These are phyloP conservation scores for Petrocephalus zakoni DNA, from an alignment of 2,113 vertebrate genomes.

Conservation along the genomic window DNA sequence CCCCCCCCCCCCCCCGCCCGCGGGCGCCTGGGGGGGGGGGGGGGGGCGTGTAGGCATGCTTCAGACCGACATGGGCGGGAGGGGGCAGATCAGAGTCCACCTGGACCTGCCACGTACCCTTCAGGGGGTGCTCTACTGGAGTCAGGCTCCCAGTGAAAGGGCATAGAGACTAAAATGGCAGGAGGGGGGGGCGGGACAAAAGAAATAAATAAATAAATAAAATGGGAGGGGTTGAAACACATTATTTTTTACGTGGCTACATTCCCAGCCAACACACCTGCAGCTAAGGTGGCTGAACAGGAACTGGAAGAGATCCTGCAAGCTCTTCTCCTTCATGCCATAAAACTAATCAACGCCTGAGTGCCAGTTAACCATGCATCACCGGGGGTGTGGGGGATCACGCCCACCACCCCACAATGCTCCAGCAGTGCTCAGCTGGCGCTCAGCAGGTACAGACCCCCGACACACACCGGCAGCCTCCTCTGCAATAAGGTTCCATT, in stretches of 20 bases:
- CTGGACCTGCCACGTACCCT: not conserved
- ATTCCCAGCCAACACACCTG: not conserved
- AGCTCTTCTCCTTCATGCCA: not conserved
- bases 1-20: no score
- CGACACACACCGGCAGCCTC: not conserved
- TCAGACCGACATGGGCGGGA: constrained; percentile 17
- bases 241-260: not conserved
- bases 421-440: not conserved
- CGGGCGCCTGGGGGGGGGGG: no score
- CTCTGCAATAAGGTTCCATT: constrained; percentile 16
- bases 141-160: not conserved
- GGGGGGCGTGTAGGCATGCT: constrained; percentile 16
- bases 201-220: not conserved
- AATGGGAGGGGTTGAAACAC: not conserved
- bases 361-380: not conserved
- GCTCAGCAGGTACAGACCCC: not conserved
- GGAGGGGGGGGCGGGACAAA: not conserved
- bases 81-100: constrained; percentile 23
- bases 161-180: not conserved
- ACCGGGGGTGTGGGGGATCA: not conserved
- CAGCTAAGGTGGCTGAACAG: not conserved
- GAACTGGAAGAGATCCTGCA: not conserved
- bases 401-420: not conserved
- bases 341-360: not conserved
- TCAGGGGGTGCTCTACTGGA: not conserved